A percentile compares a stretch with the other conserved stretches of the same genome.
These are phyloP conservation scores for Oncorhynchus masou DNA, from an alignment of 2,113 vertebrate genomes.

Conservation along the genomic window DNA sequence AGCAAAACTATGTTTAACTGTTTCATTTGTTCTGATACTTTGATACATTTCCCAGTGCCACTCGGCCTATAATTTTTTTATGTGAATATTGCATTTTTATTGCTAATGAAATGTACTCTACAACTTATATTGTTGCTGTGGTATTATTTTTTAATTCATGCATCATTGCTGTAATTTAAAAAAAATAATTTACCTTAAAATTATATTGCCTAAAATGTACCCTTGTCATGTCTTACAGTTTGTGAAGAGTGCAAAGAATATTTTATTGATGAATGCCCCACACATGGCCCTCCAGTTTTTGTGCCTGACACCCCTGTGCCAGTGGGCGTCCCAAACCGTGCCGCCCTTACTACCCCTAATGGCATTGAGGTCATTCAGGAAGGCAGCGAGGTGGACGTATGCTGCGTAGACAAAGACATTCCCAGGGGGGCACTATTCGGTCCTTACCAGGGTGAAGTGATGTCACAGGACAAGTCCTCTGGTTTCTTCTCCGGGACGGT, in stretches of 20 bases:
- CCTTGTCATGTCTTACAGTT: constrained; percentile 77
- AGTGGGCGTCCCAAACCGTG: constrained; percentile 78
- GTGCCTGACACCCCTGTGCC: constrained; percentile 82
- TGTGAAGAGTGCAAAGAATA: constrained; percentile 88
- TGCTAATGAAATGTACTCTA: too few species aligned
- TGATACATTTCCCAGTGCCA: too few species aligned
- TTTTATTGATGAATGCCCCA: constrained; percentile 84
- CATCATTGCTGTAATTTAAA: background rate
- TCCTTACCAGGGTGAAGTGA: constrained; percentile 84
- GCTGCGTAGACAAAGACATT: constrained; percentile 79
- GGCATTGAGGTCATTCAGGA: constrained; percentile 82
- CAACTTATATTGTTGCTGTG: background rate
- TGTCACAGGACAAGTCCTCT: constrained; percentile 81
- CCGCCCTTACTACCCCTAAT: constrained; percentile 78
- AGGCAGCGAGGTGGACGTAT: constrained; percentile 77
- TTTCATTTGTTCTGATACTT: too few species aligned
- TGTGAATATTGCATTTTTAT: too few species aligned
- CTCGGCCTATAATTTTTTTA: too few species aligned
- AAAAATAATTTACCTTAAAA: background rate
- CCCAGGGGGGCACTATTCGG: constrained; percentile 85
- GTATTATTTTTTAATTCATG: too few species aligned
- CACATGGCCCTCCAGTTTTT: constrained; percentile 81
- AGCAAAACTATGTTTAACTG: too few species aligned
- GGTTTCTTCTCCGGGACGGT: constrained; percentile 88
- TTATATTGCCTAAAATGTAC: constrained; percentile 48